A percentile compares a stretch with the other conserved stretches of the same genome.
phyloP scores from a whole-genome alignment of 2,113 vertebrate species.

The Talpa occidentalis region DNA sequence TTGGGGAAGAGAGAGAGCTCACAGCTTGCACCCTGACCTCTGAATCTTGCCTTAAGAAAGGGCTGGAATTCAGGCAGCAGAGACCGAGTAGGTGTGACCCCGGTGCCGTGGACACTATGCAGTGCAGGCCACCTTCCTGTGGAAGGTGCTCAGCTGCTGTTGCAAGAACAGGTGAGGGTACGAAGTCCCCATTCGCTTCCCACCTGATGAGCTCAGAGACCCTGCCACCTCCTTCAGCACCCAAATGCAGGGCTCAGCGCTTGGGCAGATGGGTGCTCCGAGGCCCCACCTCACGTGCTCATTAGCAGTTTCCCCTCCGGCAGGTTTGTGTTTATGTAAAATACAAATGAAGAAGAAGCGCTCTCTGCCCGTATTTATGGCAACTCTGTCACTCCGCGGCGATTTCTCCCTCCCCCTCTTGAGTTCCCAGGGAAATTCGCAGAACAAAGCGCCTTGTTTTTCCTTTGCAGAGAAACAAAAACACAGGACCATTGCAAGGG shows the following conservation, averaged over 20 bases:
- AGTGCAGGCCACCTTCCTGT: constrained; percentile 15
- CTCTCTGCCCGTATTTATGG: constrained; percentile 65
- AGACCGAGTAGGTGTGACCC: background rate
- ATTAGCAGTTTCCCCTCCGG: constrained; percentile 43
- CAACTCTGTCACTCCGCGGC: constrained; percentile 74
- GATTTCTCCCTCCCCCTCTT: constrained; percentile 69
- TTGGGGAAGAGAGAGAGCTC: background rate
- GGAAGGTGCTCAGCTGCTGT: background rate
- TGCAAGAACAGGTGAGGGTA: background rate
- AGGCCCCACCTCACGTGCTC: background rate
- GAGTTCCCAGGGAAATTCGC: constrained; percentile 74
- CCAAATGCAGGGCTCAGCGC: background rate
- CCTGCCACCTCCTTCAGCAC: background rate
- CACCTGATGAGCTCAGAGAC: constrained; percentile 46
- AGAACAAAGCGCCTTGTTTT: constrained; percentile 82
- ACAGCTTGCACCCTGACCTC: background rate
- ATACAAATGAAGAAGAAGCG: constrained; percentile 62
- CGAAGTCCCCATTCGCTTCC: background rate
- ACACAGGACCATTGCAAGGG: constrained; percentile 51
- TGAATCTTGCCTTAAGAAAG: background rate
- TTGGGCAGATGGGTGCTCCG: background rate
- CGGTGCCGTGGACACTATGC: background rate
- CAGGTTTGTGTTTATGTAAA: constrained; percentile 70
- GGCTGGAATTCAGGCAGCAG: background rate
- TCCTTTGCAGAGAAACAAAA: constrained; percentile 79